These are phyloP conservation scores for Brachyptera putata DNA, from an alignment of 2,888 invertebrate genomes.

Conservation along the genomic window DNA sequence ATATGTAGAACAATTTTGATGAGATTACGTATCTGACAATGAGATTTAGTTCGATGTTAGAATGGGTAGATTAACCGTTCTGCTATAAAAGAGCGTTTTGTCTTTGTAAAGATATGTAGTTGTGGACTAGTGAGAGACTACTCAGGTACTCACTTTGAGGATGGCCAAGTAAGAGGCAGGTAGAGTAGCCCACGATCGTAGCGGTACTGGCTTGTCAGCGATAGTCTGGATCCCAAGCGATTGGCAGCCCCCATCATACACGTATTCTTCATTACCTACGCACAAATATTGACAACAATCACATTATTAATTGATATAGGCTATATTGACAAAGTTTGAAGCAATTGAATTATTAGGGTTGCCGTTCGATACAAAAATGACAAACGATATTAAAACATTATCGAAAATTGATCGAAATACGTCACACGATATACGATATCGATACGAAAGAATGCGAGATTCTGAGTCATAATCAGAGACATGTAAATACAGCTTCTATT, in stretches of 20 bases:
- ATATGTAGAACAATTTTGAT: too few relatives aligned
- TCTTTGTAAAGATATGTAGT: not conserved
- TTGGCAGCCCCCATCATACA: constrained; percentile 35
- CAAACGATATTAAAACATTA: too few relatives aligned
- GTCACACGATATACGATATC: too few relatives aligned
- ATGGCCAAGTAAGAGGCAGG: constrained; percentile 61
- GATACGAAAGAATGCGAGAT: too few relatives aligned
- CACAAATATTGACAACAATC: not conserved
- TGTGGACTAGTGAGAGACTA: constrained; percentile 34
- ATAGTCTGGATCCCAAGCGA: constrained; percentile 46
- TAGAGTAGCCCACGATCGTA: constrained; percentile 73
- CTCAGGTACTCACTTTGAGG: constrained; percentile 47
- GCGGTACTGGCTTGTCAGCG: constrained; percentile 65
- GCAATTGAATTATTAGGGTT: too few relatives aligned
- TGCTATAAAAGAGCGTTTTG: not conserved
- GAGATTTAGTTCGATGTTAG: not conserved
- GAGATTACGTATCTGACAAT: too few relatives aligned
- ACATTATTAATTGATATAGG: not conserved
- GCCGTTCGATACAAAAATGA: too few relatives aligned
- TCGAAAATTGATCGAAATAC: too few relatives aligned
- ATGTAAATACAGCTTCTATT: too few relatives aligned
- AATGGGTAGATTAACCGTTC: not conserved
- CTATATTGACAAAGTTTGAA: too few relatives aligned
- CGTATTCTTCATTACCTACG: not conserved
- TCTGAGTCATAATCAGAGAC: too few relatives aligned